Conservation (phyloP, 2,888 invertebrate species). For the Agriopis marginaria region DNA sequence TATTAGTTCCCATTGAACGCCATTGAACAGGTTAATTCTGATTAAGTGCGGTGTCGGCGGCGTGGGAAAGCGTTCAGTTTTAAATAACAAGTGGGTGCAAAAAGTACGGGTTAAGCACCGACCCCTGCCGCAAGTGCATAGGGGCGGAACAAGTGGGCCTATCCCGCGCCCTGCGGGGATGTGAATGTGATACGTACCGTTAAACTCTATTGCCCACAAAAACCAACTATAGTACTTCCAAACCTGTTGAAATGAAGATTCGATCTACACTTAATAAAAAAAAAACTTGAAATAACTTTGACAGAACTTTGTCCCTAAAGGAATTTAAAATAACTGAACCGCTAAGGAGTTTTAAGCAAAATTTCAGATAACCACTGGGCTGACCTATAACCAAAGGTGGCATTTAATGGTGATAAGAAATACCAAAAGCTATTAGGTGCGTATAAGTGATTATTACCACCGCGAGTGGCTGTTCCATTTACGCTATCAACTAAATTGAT, state of each 20-base stretch:
- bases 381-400: conserved; percentile 33
- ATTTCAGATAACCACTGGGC: conserved; percentile 31
- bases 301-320: not conserved
- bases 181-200: conserved; percentile 55
- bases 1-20: conserved; percentile 39
- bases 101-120: conserved; percentile 72
- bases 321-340: not conserved
- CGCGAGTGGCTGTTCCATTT: conserved; percentile 19
- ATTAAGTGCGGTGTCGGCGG: conserved; percentile 63
- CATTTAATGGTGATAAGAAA: conserved; percentile 37
- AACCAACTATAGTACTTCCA: conserved; percentile 15
- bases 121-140: conserved; percentile 81
- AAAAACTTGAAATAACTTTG: not conserved
- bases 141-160: conserved; percentile 81
- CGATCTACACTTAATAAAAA: not conserved
- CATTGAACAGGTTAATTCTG: conserved; percentile 61
- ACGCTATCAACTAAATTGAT: conserved; percentile 22
- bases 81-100: conserved; percentile 76
- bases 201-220: conserved; percentile 17
- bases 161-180: conserved; percentile 29
- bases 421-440: conserved; percentile 16
- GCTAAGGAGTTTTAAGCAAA: not conserved
- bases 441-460: conserved; percentile 29
- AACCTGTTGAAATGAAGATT: conserved; percentile 11
- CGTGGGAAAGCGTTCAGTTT: conserved; percentile 76